Evolutionary conservation across 2,113 vertebrate genomes (phyloP), one percentile per base, ranked within the genome.

Genomic region (Oreochromis spilurus): DNA sequence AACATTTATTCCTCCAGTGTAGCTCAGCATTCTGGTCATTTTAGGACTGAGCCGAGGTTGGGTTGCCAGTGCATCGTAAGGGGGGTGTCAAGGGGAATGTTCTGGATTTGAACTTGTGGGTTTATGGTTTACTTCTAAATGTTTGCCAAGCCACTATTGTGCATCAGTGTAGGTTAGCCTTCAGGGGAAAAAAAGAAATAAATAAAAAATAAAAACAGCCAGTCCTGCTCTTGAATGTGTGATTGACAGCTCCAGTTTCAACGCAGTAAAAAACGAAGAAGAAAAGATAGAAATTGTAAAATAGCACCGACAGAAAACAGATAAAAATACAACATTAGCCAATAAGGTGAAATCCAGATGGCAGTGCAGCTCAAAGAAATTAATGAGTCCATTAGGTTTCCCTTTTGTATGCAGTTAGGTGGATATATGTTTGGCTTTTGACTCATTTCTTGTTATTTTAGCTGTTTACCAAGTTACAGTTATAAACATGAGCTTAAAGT

Each of bases 1-100:
- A 94, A 95, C 94, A 91, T 93, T 92, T 87, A 85, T 95, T 94
- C 88, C 92, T 84, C 26, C 84, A 87, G 88, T 17, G 67, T n/a
- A 72, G 60, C 58, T 84, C 70, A 87, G 70, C 48, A 36, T 87
- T 72, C 38, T 84, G 48, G 38, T 81, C 77, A 77, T 89, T 83
- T 84, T 85, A 72, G 79, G 87, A 40, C 77, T 70, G 53, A 91
- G 65, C 81, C 17, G 43, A 81, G 52, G 83, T 43, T 77, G 50
- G 79, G 65, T 53, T 70, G 38, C 17, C 43, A 16, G 43, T 54
- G 77, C 40, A 50, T 65, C 45, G 17, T 12, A 81, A 6, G 43
- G 3, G 7, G 86, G 65, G 45, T 65, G 36, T 67, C n/a, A 2
- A 5, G 38, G 34, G 26, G 31, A 45, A 54, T 58, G 55, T 54